Evolutionary conservation across 1,140 invertebrate genomes (phyloP).

Genomic region (Panagrolaimus sp.): DNA sequence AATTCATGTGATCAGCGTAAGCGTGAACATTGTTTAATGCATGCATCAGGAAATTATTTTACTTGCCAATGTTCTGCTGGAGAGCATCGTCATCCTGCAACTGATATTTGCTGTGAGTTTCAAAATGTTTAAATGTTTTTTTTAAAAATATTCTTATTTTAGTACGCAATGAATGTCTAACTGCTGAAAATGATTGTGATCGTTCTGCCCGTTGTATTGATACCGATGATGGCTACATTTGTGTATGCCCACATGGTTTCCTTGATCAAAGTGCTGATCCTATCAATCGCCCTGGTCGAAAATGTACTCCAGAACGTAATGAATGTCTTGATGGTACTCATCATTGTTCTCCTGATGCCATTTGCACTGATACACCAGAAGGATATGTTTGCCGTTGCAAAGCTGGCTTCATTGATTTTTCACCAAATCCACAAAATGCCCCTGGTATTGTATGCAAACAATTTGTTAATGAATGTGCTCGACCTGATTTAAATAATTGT

Average conservation of each 20-base stretch:
- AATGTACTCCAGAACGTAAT: constrained; percentile 51
- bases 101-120: constrained; percentile 56
- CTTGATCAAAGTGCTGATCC: constrained; percentile 50
- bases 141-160: constrained; percentile 25
- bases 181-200: constrained; percentile 51
- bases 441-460: constrained; percentile 51
- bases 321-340: constrained; percentile 49
- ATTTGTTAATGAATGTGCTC: constrained; percentile 51
- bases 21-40: constrained; percentile 51
- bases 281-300: constrained; percentile 45
- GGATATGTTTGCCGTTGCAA: constrained; percentile 59
- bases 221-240: constrained; percentile 54
- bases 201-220: constrained; percentile 52
- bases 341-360: constrained; percentile 57
- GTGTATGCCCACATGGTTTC: constrained; percentile 50
- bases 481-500: constrained; percentile 46
- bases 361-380: constrained; percentile 58
- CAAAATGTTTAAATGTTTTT: no score
- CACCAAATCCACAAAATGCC: constrained; percentile 49
- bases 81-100: constrained; percentile 52
- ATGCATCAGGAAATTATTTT: constrained; percentile 51
- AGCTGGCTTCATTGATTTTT: constrained; percentile 58
- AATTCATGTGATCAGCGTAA: constrained; percentile 51
- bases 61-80: constrained; percentile 50
- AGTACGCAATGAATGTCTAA: constrained; percentile 53